Conservation (phyloP, 1,140 invertebrate genomes). For the Drosophila teissieri region DNA sequence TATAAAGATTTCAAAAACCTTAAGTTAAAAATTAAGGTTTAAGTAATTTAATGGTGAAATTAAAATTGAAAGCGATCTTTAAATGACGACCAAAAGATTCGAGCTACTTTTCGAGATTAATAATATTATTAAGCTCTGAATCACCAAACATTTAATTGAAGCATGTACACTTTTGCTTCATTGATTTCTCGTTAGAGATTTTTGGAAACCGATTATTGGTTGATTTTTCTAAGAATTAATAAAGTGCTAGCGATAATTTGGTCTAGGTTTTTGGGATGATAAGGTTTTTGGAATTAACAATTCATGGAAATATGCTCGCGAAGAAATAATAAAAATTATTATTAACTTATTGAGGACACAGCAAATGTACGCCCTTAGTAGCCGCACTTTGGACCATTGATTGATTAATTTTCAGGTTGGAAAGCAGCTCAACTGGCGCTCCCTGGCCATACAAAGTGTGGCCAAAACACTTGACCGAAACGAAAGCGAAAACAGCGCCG, state of each 20-base stretch:
- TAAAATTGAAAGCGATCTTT: too few relatives aligned
- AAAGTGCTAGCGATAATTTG: conserved; percentile 1
- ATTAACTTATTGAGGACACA: too few relatives aligned
- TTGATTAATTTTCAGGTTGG: background rate
- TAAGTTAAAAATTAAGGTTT: too few relatives aligned
- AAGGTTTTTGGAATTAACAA: conserved; percentile 18
- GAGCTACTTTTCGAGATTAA: too few relatives aligned
- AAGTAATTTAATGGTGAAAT: too few relatives aligned
- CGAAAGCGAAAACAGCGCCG: conserved; percentile 3
- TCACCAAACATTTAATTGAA: background rate
- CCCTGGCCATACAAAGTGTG: conserved; percentile 24
- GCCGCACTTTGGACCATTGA: background rate
- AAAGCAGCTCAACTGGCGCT: conserved; percentile 15
- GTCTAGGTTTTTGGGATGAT: conserved; percentile 6
- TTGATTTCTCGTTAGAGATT: background rate
- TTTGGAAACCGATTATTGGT: conserved; percentile 8
- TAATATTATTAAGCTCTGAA: background rate
- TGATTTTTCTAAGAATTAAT: conserved; percentile 12
- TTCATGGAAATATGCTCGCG: background rate
- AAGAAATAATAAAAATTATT: background rate
- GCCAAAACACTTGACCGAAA: conserved; percentile 8
- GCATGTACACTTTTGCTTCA: background rate
- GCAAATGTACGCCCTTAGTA: too few relatives aligned
- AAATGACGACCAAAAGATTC: too few relatives aligned
- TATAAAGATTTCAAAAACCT: too few relatives aligned